Evolutionary conservation across 2,113 vertebrate genomes (phyloP).

Genomic region (Centrocercus urophasianus): DNA sequence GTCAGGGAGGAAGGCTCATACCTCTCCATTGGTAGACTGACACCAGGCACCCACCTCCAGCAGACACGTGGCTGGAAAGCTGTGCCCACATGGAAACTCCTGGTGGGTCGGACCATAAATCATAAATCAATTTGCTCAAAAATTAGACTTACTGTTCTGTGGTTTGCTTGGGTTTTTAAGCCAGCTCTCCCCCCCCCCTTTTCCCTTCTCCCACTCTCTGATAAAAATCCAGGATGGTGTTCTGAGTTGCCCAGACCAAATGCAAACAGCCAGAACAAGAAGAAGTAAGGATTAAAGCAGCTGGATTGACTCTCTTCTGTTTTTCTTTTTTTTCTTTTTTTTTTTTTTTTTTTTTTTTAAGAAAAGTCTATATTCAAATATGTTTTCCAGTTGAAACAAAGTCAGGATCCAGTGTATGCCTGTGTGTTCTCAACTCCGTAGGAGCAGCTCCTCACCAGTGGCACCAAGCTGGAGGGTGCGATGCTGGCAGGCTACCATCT

Average conservation of each 20-base stretch:
- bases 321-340: background rate
- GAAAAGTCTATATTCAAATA: background rate
- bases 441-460: background rate
- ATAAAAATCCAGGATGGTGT: background rate
- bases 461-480: background rate
- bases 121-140: background rate
- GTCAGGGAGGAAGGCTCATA: background rate
- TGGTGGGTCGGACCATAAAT: background rate
- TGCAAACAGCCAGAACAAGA: background rate
- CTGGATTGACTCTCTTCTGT: background rate
- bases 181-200: background rate
- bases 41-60: fast-evolving
- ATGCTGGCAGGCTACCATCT: background rate
- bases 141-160: background rate
- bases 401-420: background rate
- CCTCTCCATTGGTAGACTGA: background rate
- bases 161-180: background rate
- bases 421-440: background rate
- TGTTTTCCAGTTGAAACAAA: background rate
- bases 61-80: background rate
- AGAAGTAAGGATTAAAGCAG: background rate
- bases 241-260: background rate
- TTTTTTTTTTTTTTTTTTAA: background rate
- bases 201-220: background rate
- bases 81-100: background rate